Conservation (phyloP, 2,113 vertebrate species). For the Ptilorrhoa leucosticta region DNA sequence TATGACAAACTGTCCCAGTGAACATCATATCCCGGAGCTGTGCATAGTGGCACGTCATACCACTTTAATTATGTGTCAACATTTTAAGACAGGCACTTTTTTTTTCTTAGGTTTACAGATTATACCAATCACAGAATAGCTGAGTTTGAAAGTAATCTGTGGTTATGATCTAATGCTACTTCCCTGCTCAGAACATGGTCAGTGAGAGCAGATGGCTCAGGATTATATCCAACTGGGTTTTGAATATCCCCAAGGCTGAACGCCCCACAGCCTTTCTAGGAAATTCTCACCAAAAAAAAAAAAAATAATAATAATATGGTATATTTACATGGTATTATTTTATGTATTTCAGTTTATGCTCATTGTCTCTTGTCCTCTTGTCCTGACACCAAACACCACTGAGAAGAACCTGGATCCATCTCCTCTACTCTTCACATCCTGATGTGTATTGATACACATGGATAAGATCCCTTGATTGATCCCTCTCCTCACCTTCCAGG, state of each 20-base stretch:
- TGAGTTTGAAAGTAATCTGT: background rate
- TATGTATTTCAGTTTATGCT: background rate
- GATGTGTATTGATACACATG: fast-evolving
- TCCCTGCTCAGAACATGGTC: background rate
- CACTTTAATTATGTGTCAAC: background rate
- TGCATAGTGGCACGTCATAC: background rate
- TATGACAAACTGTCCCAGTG: background rate
- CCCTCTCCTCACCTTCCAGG: background rate
- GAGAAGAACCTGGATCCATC: background rate
- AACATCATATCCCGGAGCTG: background rate
- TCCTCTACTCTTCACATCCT: fast-evolving
- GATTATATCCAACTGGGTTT: background rate
- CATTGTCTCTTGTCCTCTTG: background rate
- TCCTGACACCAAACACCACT: background rate
- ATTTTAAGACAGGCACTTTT: background rate
- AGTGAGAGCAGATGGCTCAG: background rate
- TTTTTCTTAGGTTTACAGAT: background rate
- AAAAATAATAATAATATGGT: background rate
- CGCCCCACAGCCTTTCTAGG: background rate
- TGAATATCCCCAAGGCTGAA: background rate
- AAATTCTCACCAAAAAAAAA: background rate
- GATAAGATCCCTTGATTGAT: background rate
- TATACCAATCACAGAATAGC: background rate
- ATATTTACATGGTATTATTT: background rate
- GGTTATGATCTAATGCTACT: background rate